These are phyloP conservation scores for Trachelus troglodyta DNA, from an alignment of 2,888 invertebrate species.

Conservation along the genomic window DNA sequence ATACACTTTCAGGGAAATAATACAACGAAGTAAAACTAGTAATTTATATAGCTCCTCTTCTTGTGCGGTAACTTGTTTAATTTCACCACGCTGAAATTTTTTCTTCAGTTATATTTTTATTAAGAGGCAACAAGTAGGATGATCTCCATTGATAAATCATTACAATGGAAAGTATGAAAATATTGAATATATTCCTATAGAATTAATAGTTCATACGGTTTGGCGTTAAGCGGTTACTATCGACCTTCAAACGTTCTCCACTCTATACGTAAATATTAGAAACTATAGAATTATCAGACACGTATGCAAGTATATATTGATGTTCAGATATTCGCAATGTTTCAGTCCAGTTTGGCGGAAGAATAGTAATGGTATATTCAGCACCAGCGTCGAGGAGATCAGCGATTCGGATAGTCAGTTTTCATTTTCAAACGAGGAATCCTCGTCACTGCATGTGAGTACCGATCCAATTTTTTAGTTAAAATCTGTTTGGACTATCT, in stretches of 20 bases:
- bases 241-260: too few relatives aligned
- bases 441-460: slow-evolving; percentile 58
- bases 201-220: too few relatives aligned
- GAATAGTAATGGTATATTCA: slow-evolving; percentile 61
- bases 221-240: too few relatives aligned
- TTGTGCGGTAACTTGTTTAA: not conserved
- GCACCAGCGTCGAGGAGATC: slow-evolving; percentile 57
- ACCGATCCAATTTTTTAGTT: not conserved
- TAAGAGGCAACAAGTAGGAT: too few relatives aligned
- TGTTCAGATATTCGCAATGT: slow-evolving; percentile 45
- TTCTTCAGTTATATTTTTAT: slow-evolving; percentile 29
- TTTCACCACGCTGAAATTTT: slow-evolving; percentile 15
- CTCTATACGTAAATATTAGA: too few relatives aligned
- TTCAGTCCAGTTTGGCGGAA: slow-evolving; percentile 65
- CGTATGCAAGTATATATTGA: slow-evolving; percentile 29
- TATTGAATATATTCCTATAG: too few relatives aligned
- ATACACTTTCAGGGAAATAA: not conserved
- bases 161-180: too few relatives aligned
- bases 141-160: too few relatives aligned
- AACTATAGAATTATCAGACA: not conserved
- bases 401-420: slow-evolving; percentile 64
- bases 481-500: not conserved
- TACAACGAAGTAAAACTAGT: not conserved
- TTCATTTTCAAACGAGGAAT: slow-evolving; percentile 63
- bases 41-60: too few relatives aligned